These are phyloP conservation scores for Anser brachyrhynchus DNA, from an alignment of 2,113 vertebrate species.

Conservation along the genomic window DNA sequence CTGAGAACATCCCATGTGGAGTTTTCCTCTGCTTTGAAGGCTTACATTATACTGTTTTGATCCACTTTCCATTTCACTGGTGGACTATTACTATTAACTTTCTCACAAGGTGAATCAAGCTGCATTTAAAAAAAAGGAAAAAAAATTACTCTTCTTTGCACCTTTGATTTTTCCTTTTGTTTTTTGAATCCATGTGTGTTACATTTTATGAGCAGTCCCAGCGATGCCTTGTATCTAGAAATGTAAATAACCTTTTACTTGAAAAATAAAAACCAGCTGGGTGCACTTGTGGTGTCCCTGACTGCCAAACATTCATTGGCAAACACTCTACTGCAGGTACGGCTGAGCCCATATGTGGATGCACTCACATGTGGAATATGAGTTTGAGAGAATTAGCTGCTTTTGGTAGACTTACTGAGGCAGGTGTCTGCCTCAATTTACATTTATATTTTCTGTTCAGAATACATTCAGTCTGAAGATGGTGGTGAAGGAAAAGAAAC, in stretches of 20 bases:
- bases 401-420: not conserved
- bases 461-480: not conserved
- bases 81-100: conserved; percentile 12
- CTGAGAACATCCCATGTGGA: not conserved
- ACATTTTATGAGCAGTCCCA: not conserved
- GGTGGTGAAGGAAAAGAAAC: not conserved
- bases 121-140: not conserved
- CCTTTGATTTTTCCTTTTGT: not conserved
- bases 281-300: not conserved
- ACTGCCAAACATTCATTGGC: not conserved
- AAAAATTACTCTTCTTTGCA: not conserved
- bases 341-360: not conserved
- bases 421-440: not conserved
- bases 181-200: not conserved
- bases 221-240: not conserved
- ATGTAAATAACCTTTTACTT: not conserved
- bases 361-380: not conserved
- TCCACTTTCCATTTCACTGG: not conserved
- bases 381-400: not conserved
- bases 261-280: not conserved
- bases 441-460: not conserved
- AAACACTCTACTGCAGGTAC: not conserved
- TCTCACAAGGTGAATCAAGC: not conserved
- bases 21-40: not conserved
- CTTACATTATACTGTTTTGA: not conserved